Evolutionary conservation across 2,797 vertebrate genomes (phyloP), one percentile per base, ranked within the genome.

Genomic region (Prunella strophiata): DNA sequence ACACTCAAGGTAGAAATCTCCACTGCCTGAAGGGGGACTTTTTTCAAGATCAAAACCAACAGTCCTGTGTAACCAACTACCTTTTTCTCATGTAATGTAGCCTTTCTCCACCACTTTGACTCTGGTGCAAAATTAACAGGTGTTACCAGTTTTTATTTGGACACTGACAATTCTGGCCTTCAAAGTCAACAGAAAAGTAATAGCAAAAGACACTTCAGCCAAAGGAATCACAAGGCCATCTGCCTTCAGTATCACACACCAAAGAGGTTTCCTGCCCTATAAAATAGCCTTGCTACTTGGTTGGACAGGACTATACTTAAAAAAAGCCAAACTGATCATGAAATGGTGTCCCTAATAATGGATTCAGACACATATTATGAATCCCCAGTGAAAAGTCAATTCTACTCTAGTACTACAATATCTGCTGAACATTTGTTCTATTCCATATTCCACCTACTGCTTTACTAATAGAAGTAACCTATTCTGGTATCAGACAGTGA

Each of bases 401-500:
- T 85, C 45, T 93, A 73, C 18, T 72, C 59, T 66, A 80, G 25
- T 45, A 38, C 86, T 67, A 48, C 59, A 85, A 15, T 40, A 82
- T 59, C 50, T 90, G 42, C 40, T 79, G 55, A 94, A 62, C 74
- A 91, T 72, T 89, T 32, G 0, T 81, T 81, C 72, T 81, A 84
- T 58, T 54, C 45, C 67, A 70, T 89, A 88, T 73, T 57, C 42
- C 62, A 77, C 48, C 75, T 63, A 85, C 78, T 51, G 54, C 58
- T 57, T 73, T 55, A 43, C 57, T 88, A 89, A 86, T 42, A 21
- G 38, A 87, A 74, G 40, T 96, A 93, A 83, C 5, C 47, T 63
- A 77, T 66, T 77, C 68, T 7, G 7, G 38, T 92, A 54, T 29
- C 19, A 83, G n/a, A 54, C 21, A 75, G 34, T 21, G 50, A 85